A percentile compares a stretch with the other conserved stretches of the same genome.
phyloP scores from a whole-genome alignment of 1,140 invertebrate genomes.

The Aphis craccivora region DNA sequence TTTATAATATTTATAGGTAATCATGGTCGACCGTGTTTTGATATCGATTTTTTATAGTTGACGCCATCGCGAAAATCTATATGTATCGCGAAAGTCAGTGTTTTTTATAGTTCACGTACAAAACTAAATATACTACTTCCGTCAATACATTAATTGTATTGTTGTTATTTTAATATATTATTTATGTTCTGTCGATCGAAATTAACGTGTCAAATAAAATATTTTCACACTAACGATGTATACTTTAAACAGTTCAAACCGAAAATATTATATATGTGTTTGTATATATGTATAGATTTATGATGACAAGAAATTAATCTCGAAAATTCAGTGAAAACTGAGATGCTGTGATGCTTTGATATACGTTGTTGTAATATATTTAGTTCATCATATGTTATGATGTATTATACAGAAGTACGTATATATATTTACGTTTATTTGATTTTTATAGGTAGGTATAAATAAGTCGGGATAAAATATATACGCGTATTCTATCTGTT shows the following conservation, averaged over 20 bases:
- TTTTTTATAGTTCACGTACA: background rate
- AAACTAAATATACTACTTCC: background rate
- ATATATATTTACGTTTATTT: background rate
- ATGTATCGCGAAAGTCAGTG: too few species aligned
- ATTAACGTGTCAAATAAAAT: background rate
- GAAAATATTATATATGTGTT: background rate
- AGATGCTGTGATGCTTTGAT: background rate
- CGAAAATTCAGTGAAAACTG: background rate
- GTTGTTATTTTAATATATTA: too few species aligned
- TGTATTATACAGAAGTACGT: background rate
- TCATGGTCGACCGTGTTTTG: background rate
- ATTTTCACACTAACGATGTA: background rate
- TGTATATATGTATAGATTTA: background rate
- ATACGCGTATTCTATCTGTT: too few species aligned
- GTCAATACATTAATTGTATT: background rate
- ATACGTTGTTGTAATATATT: background rate
- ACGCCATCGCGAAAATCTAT: background rate
- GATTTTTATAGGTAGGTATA: background rate
- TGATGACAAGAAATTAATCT: background rate
- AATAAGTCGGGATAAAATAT: background rate
- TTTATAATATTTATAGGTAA: too few species aligned
- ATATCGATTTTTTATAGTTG: background rate
- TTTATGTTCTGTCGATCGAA: background rate
- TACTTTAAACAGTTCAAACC: background rate
- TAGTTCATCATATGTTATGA: background rate